These are phyloP conservation scores for Aphaenogaster ashmeadi DNA, from an alignment of 1,140 invertebrate genomes.

Conservation along the genomic window DNA sequence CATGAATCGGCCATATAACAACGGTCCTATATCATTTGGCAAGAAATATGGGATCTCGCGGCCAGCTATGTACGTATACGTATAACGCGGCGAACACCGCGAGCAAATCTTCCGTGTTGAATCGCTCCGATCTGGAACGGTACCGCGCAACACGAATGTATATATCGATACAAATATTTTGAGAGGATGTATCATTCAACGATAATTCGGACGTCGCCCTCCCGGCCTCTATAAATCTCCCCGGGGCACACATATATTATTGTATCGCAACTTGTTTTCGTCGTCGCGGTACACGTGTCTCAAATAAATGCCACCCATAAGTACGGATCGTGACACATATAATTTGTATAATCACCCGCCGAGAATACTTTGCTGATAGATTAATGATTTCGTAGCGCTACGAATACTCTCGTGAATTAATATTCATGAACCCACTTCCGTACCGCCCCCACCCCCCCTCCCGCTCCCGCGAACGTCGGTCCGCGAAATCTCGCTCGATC, in stretches of 20 bases:
- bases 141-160: not conserved
- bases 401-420: constrained; percentile 26
- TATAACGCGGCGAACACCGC: constrained; percentile 12
- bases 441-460: not conserved
- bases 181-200: constrained; percentile 28
- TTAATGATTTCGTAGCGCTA: constrained; percentile 33
- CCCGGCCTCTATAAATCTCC: constrained; percentile 9
- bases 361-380: constrained; percentile 38
- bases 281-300: constrained; percentile 9
- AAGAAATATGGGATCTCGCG: constrained; percentile 82
- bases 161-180: constrained; percentile 33
- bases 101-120: constrained; percentile 54
- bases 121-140: constrained; percentile 1
- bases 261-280: constrained; percentile 36
- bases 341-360: constrained; percentile 47
- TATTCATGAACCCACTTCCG: constrained; percentile 40
- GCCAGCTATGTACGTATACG: constrained; percentile 48
- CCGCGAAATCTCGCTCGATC: constrained; percentile 39
- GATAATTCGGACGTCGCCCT: not conserved
- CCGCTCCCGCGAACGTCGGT: not conserved
- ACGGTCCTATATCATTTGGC: constrained; percentile 83
- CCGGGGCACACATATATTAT: not conserved
- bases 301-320: constrained; percentile 18
- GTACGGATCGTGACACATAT: constrained; percentile 25
- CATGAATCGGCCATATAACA: constrained; percentile 80